Conservation (phyloP, 2,888 invertebrate species). For the Idaea aversata region DNA sequence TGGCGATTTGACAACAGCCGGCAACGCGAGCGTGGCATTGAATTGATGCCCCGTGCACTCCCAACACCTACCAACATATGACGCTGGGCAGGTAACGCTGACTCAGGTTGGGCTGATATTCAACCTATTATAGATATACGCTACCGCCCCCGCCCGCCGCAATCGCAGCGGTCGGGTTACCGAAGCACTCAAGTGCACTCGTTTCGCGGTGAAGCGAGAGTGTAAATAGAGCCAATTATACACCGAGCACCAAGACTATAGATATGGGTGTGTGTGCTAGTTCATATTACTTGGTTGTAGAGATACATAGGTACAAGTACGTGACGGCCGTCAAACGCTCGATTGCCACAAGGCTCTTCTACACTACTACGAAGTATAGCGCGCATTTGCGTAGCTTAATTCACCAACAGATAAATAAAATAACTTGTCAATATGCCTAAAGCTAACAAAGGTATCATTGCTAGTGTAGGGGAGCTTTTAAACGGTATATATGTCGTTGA, state of each 20-base stretch:
- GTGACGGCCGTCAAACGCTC: too few species aligned
- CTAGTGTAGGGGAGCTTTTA: background rate
- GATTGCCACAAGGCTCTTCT: too few species aligned
- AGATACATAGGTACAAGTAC: too few species aligned
- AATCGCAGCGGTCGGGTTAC: background rate
- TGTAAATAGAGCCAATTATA: background rate
- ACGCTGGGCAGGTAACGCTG: conserved; percentile 3
- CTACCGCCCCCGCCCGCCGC: background rate
- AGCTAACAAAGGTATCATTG: too few species aligned
- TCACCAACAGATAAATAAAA: too few species aligned
- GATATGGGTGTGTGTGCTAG: too few species aligned
- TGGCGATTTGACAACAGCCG: conserved; percentile 56
- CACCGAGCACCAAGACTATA: too few species aligned
- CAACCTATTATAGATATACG: background rate
- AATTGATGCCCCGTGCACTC: conserved; percentile 11
- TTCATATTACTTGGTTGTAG: too few species aligned
- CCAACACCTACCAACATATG: conserved; percentile 5
- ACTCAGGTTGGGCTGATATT: background rate
- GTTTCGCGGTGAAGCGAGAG: background rate
- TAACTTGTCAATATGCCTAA: too few species aligned
- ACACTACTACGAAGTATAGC: too few species aligned
- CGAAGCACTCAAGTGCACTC: background rate
- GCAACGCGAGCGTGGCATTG: conserved; percentile 21
- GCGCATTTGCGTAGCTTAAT: too few species aligned
- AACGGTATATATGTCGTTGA: background rate